These are phyloP conservation scores for Acanthisitta chloris DNA, from an alignment of 2,113 vertebrate species.

Conservation along the genomic window DNA sequence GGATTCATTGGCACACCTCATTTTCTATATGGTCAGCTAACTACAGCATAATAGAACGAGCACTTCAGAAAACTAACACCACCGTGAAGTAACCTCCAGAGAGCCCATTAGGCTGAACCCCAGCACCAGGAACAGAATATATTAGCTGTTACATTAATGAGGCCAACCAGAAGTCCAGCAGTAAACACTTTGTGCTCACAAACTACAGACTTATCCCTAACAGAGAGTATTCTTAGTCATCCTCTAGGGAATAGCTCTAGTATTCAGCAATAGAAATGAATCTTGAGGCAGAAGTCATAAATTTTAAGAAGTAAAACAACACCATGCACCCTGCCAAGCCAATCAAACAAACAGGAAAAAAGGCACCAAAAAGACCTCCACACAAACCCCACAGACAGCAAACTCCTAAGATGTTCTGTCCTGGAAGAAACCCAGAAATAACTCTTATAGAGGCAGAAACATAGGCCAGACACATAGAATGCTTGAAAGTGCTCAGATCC, in stretches of 20 bases:
- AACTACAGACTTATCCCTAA: neutral
- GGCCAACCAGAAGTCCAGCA: neutral
- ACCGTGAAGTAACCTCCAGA: neutral
- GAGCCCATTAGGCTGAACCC: neutral
- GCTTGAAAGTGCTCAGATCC: neutral
- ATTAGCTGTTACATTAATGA: neutral
- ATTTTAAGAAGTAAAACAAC: neutral
- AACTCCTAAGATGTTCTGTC: neutral
- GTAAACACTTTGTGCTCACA: neutral
- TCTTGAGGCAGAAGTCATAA: neutral
- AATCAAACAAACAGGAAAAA: neutral
- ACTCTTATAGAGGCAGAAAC: neutral
- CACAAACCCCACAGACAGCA: neutral
- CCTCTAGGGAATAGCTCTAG: neutral
- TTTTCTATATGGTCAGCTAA: neutral
- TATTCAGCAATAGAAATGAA: neutral
- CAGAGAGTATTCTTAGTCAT: neutral
- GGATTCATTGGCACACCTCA: neutral
- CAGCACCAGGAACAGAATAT: neutral
- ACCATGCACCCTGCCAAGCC: neutral
- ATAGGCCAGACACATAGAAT: accelerated
- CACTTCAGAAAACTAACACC: neutral
- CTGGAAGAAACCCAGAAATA: neutral
- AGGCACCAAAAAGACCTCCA: neutral
- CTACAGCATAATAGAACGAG: neutral